Evolutionary conservation across 2,888 invertebrate genomes (phyloP).

Genomic region (Erebia palarica): DNA sequence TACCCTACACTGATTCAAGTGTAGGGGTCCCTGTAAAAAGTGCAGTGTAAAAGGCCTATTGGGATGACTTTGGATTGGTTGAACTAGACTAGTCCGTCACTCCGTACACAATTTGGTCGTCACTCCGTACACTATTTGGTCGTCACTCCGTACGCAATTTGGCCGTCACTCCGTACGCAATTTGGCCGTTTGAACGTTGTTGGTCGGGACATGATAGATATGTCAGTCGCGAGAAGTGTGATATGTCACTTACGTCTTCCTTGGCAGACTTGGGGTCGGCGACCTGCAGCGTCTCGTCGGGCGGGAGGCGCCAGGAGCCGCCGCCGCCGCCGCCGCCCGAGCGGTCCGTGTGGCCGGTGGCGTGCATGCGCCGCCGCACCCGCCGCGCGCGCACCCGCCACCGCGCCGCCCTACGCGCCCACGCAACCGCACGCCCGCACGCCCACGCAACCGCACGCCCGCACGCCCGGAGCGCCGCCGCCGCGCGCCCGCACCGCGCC

Average conservation of each 20-base stretch:
- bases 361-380: slow-evolving; percentile 90
- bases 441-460: slow-evolving; percentile 43
- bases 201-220: too few relatives aligned
- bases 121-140: too few relatives aligned
- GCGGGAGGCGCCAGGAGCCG: slow-evolving; percentile 94
- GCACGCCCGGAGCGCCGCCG: slow-evolving; percentile 45
- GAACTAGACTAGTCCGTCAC: too few relatives aligned
- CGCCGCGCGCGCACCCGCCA: slow-evolving; percentile 84
- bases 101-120: too few relatives aligned
- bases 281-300: slow-evolving; percentile 95
- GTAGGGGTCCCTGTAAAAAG: too few relatives aligned
- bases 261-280: slow-evolving; percentile 92
- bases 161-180: too few relatives aligned
- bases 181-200: too few relatives aligned
- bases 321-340: slow-evolving; percentile 86
- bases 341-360: slow-evolving; percentile 93
- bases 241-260: slow-evolving; percentile 78
- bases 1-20: too few relatives aligned
- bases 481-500: slow-evolving; percentile 48
- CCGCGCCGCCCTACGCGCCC: slow-evolving; percentile 78
- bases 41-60: too few relatives aligned
- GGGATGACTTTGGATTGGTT: too few relatives aligned
- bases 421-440: slow-evolving; percentile 51
- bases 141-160: too few relatives aligned
- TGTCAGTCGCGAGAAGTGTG: too few relatives aligned